Conservation (phyloP, 2,113 vertebrate species). For the Holacanthus passer region DNA sequence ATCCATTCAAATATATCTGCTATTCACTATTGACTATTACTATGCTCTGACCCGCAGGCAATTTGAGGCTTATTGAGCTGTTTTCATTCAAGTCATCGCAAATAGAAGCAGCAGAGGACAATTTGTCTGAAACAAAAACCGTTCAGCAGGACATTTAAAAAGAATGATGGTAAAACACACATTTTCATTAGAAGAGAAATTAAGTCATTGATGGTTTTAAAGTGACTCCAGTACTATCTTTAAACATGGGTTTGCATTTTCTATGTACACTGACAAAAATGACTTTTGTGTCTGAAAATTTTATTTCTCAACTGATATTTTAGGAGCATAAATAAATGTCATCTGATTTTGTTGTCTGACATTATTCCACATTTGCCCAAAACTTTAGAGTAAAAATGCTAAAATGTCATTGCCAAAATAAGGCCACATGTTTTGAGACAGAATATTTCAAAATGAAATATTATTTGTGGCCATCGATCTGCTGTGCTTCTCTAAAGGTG, state of each 20-base stretch:
- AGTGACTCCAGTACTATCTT: neutral
- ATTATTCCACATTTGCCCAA: neutral
- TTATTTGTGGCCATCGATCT: neutral
- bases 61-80: neutral
- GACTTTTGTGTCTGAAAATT: neutral
- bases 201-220: neutral
- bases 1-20: constrained; percentile 6
- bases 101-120: neutral
- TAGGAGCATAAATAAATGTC: neutral
- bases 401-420: neutral
- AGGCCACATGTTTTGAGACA: neutral
- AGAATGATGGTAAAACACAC: neutral
- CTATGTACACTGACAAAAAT: neutral
- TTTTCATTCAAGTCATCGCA: neutral
- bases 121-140: neutral
- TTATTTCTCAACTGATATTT: neutral
- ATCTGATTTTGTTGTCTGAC: neutral
- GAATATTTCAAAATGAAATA: constrained; percentile 1
- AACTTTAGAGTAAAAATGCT: neutral
- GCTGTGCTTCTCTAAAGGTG: neutral
- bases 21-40: neutral
- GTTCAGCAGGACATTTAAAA: neutral
- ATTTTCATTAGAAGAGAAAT: neutral
- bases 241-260: too few species aligned
- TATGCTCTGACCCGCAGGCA: neutral